Percentiles rank a stretch among this genome's conserved stretches.
These are phyloP conservation scores for Hipparchia semele DNA, from an alignment of 2,888 invertebrate genomes.

Conservation along the genomic window DNA sequence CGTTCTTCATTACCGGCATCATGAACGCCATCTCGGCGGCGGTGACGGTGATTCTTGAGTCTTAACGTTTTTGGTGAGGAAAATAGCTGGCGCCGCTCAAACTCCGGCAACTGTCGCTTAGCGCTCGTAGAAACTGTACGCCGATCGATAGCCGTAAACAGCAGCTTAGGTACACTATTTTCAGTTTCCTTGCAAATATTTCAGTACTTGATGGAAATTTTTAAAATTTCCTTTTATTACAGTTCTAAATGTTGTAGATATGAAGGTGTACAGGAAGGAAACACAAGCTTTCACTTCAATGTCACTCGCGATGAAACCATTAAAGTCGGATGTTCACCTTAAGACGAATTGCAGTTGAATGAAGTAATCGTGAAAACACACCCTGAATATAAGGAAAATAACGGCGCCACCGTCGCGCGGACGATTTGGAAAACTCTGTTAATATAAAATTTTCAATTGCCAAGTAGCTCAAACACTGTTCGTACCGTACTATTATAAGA, in stretches of 20 bases:
- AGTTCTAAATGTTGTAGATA: slow-evolving; percentile 48
- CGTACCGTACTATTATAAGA: background rate
- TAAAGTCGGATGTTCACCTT: slow-evolving; percentile 73
- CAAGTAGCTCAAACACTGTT: background rate
- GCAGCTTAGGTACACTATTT: slow-evolving; percentile 43
- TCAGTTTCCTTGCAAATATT: slow-evolving; percentile 41
- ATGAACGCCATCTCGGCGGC: slow-evolving; percentile 93
- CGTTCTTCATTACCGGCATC: slow-evolving; percentile 97
- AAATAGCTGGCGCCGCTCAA: slow-evolving; percentile 59
- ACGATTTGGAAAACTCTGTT: slow-evolving; percentile 50
- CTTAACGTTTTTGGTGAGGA: slow-evolving; percentile 71
- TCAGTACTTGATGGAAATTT: slow-evolving; percentile 31
- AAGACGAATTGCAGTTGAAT: slow-evolving; percentile 78
- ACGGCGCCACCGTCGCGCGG: slow-evolving; percentile 74
- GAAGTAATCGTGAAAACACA: slow-evolving; percentile 80
- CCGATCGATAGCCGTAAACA: slow-evolving; percentile 55
- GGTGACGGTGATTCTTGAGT: slow-evolving; percentile 67
- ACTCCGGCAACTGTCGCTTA: slow-evolving; percentile 31
- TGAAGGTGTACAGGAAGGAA: slow-evolving; percentile 39
- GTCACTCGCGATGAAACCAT: slow-evolving; percentile 65
- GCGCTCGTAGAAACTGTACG: slow-evolving; percentile 43
- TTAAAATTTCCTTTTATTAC: slow-evolving; percentile 44
- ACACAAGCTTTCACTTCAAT: slow-evolving; percentile 73
- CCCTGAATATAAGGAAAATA: slow-evolving; percentile 81
- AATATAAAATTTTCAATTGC: slow-evolving; percentile 8